phyloP scores from a whole-genome alignment of 2,888 invertebrate species.

The Volucella bombylans region DNA sequence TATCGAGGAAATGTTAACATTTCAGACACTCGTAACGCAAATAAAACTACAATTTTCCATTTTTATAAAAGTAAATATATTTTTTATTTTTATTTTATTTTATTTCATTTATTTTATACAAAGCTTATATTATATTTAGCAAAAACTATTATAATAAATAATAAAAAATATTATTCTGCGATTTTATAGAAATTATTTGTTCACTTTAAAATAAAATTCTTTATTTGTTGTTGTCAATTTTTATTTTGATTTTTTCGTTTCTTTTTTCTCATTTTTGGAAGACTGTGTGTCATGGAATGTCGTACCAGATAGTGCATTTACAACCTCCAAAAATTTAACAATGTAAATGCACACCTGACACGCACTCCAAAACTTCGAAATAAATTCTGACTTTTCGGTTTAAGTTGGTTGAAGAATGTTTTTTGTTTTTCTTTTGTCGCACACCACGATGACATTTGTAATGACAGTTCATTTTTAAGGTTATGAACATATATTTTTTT shows the following conservation, averaged over 20 bases:
- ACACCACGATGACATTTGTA: slow-evolving; percentile 28
- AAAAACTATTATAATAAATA: slow-evolving; percentile 10
- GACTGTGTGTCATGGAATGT: slow-evolving; percentile 90
- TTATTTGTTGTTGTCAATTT: slow-evolving; percentile 34
- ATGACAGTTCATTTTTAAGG: slow-evolving; percentile 8
- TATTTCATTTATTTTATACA: slow-evolving; percentile 20
- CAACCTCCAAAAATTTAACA: slow-evolving; percentile 86
- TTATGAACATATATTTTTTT: slow-evolving; percentile 9
- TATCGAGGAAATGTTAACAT: no score
- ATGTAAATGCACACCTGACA: slow-evolving; percentile 99
- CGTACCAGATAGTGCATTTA: slow-evolving; percentile 99
- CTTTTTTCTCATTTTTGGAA: slow-evolving; percentile 75
- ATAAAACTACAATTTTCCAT: slow-evolving; percentile 52
- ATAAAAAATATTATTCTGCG: slow-evolving; percentile 57
- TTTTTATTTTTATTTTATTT: slow-evolving; percentile 65
- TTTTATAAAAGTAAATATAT: slow-evolving; percentile 15
- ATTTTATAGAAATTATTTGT: slow-evolving; percentile 41
- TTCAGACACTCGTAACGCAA: neutral
- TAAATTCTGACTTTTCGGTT: slow-evolving; percentile 36
- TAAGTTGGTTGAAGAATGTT: slow-evolving; percentile 20
- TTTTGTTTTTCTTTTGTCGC: slow-evolving; percentile 24
- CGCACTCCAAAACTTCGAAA: slow-evolving; percentile 89
- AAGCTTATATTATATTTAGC: slow-evolving; percentile 43
- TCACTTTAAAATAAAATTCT: slow-evolving; percentile 60
- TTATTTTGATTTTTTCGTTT: slow-evolving; percentile 49